Conservation (phyloP, 2,888 invertebrate genomes). For the Linnaemya vulpina region DNA sequence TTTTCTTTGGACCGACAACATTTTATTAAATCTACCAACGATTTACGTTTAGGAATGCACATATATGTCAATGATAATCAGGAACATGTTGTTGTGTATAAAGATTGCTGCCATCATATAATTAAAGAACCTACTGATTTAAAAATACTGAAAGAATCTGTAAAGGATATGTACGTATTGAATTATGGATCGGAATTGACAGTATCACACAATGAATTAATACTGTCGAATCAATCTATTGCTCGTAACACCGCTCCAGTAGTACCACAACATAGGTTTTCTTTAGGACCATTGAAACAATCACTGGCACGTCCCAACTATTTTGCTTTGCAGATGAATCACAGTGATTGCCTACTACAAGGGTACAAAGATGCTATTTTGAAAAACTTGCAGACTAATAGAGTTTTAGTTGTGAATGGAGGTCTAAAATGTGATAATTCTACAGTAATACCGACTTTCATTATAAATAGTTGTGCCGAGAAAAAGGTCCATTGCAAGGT, state of each 20-base stretch:
- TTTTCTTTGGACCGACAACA: slow-evolving; percentile 63
- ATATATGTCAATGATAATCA: slow-evolving; percentile 67
- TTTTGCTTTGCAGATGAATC: slow-evolving; percentile 53
- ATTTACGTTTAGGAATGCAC: slow-evolving; percentile 60
- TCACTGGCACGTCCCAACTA: slow-evolving; percentile 71
- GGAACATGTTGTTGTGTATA: slow-evolving; percentile 70
- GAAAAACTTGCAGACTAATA: slow-evolving; percentile 82
- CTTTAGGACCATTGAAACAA: slow-evolving; percentile 73
- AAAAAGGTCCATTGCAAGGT: slow-evolving; percentile 89
- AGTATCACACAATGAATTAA: slow-evolving; percentile 59
- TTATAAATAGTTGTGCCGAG: slow-evolving; percentile 89
- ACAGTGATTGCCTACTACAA: slow-evolving; percentile 50
- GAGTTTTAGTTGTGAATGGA: slow-evolving; percentile 93
- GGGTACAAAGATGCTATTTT: slow-evolving; percentile 64
- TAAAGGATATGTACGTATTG: slow-evolving; percentile 70
- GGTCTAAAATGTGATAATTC: slow-evolving; percentile 96
- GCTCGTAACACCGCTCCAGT: slow-evolving; percentile 57
- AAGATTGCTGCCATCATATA: slow-evolving; percentile 70
- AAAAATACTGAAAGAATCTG: slow-evolving; percentile 57
- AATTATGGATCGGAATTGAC: slow-evolving; percentile 60
- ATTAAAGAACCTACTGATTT: slow-evolving; percentile 53
- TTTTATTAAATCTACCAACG: slow-evolving; percentile 61
- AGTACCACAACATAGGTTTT: slow-evolving; percentile 74
- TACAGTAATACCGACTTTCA: slow-evolving; percentile 95
- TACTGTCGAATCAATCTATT: slow-evolving; percentile 54